phyloP scores from a whole-genome alignment of 2,888 invertebrate species.

The Drosophila eohydei region DNA sequence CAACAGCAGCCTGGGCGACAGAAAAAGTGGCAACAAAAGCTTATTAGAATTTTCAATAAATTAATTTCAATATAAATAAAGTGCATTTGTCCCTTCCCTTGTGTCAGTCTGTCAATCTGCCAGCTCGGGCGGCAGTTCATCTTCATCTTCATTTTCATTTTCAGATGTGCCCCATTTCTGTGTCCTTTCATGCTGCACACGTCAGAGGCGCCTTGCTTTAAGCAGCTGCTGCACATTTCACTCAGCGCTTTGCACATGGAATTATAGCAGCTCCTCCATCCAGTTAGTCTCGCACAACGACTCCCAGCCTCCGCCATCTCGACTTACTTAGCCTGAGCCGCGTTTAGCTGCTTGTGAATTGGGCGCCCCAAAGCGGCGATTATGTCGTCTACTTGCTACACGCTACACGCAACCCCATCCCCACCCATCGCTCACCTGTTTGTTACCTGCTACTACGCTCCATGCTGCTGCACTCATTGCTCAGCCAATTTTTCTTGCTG shows the following conservation, averaged over 20 bases:
- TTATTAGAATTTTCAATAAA: conserved; percentile 78
- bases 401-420: conserved; percentile 7
- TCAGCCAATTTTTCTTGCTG: conserved; percentile 71
- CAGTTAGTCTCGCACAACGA: background rate
- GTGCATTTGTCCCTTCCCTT: conserved; percentile 23
- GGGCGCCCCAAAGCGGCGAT: conserved; percentile 72
- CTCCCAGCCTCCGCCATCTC: background rate
- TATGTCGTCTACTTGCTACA: conserved; percentile 62
- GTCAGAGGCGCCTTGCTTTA: conserved; percentile 62
- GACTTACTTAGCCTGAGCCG: conserved; percentile 56
- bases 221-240: conserved; percentile 65
- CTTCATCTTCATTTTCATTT: conserved; percentile 49
- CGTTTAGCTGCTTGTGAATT: conserved; percentile 68
- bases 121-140: conserved; percentile 62
- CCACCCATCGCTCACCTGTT: conserved; percentile 1
- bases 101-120: conserved; percentile 16
- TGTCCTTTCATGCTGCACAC: conserved; percentile 66
- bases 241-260: conserved; percentile 42
- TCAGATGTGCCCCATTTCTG: conserved; percentile 10
- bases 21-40: conserved; percentile 37
- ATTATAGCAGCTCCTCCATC: conserved; percentile 16
- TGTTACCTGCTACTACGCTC: background rate
- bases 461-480: conserved; percentile 32
- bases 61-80: conserved; percentile 76
- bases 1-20: conserved; percentile 18